A percentile compares a stretch with the other conserved stretches of the same genome.
These are phyloP conservation scores for Heterocephalus glaber DNA, from an alignment of 2,113 vertebrate genomes.

Conservation along the genomic window DNA sequence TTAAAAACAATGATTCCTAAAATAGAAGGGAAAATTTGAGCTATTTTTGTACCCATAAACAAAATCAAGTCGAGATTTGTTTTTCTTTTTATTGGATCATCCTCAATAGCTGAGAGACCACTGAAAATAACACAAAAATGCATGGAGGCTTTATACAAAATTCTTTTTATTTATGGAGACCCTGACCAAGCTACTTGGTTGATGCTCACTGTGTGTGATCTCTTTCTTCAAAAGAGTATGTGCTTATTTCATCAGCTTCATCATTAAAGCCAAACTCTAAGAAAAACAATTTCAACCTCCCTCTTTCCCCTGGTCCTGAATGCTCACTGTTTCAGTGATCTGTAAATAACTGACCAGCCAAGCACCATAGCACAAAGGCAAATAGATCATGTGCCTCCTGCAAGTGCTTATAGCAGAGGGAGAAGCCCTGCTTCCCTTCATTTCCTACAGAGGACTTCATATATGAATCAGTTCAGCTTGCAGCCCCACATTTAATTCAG, in stretches of 20 bases:
- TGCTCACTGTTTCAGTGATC: slow-evolving; percentile 29
- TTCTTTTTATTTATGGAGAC: neutral
- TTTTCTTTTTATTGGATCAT: neutral
- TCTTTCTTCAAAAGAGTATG: neutral
- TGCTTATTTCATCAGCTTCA: slow-evolving; percentile 47
- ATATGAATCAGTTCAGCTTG: slow-evolving; percentile 30
- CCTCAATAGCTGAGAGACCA: neutral
- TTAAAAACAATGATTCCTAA: neutral
- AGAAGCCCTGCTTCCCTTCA: slow-evolving; percentile 53
- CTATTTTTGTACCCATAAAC: neutral
- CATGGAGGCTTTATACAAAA: neutral
- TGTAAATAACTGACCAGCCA: slow-evolving; percentile 72
- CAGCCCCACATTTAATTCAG: slow-evolving; percentile 66
- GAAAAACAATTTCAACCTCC: slow-evolving; percentile 48
- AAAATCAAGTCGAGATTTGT: neutral
- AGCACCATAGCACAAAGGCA: slow-evolving; percentile 61
- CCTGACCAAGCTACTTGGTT: neutral
- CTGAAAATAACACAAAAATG: neutral
- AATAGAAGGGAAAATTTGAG: neutral
- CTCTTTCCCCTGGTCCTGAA: slow-evolving; percentile 14
- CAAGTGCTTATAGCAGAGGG: neutral
- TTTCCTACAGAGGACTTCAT: slow-evolving; percentile 57
- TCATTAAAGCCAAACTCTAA: slow-evolving; percentile 50
- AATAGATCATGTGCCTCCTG: slow-evolving; percentile 65
- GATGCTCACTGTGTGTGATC: neutral